A percentile compares a stretch with the other conserved stretches of the same genome.
phyloP scores from a whole-genome alignment of 2,113 vertebrate species.

The Megaleporinus macrocephalus region DNA sequence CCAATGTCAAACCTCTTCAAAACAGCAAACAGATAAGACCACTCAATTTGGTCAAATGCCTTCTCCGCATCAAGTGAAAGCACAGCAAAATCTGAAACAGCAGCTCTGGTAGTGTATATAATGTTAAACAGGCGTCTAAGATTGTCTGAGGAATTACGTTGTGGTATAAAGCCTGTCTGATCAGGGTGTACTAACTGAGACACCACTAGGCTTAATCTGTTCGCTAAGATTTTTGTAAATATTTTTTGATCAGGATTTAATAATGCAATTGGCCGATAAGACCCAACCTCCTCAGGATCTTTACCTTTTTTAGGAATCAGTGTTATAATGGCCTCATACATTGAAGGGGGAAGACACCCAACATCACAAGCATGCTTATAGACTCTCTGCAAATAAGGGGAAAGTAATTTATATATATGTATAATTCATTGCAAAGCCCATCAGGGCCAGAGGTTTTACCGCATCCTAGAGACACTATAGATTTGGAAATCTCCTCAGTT shows the following conservation, averaged over 20 bases:
- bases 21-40: background rate
- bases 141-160: constrained; percentile 13
- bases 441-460: too few species aligned
- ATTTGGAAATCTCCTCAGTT: too few species aligned
- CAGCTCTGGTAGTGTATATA: background rate
- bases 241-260: constrained; percentile 3
- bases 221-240: constrained; percentile 5
- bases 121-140: constrained; percentile 14
- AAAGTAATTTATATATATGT: too few species aligned
- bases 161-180: constrained; percentile 25
- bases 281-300: background rate
- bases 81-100: background rate
- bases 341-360: too few species aligned
- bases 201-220: background rate
- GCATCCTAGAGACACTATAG: too few species aligned
- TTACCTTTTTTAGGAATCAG: too few species aligned
- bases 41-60: background rate
- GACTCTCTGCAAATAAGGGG: too few species aligned
- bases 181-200: constrained; percentile 5
- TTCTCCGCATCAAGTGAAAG: background rate
- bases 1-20: background rate
- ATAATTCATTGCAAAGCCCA: too few species aligned
- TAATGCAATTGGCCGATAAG: constrained; percentile 1
- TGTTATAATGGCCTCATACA: too few species aligned
- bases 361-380: too few species aligned